A percentile compares a stretch with the other conserved stretches of the same genome.
These are phyloP conservation scores for Albula goreensis DNA, from an alignment of 2,113 vertebrate species.

Conservation along the genomic window DNA sequence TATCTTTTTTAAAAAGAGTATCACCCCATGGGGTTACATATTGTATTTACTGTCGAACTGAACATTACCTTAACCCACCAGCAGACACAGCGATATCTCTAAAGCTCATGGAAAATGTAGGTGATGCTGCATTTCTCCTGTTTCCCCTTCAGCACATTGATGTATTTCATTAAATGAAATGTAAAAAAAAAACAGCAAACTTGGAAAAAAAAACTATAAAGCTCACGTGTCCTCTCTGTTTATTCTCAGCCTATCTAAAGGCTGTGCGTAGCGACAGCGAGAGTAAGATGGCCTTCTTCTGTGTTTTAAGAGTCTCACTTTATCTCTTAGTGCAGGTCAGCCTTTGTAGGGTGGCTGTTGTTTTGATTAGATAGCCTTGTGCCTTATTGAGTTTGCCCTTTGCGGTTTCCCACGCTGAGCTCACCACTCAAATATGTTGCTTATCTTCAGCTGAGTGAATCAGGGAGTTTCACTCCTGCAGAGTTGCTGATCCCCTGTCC, in stretches of 20 bases:
- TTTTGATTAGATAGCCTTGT: slow-evolving; percentile 44
- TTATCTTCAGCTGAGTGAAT: slow-evolving; percentile 28
- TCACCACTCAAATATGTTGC: slow-evolving; percentile 21
- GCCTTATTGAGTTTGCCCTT: slow-evolving; percentile 17
- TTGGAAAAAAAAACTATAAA: neutral
- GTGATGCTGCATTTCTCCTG: neutral
- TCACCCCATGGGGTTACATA: neutral
- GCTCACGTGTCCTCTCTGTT: neutral
- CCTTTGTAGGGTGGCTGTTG: slow-evolving; percentile 28
- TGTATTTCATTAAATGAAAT: neutral
- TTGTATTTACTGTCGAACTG: neutral
- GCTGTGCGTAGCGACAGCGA: neutral
- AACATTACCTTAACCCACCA: neutral
- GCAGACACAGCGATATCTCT: neutral
- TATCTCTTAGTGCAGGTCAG: slow-evolving; percentile 31
- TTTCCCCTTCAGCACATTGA: neutral
- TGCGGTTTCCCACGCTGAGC: slow-evolving; percentile 38
- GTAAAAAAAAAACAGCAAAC: neutral
- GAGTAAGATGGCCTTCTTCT: neutral
- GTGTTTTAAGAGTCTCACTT: neutral
- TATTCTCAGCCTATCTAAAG: neutral
- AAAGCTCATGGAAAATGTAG: neutral
- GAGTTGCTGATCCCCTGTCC: neutral
- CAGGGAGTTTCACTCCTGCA: neutral
- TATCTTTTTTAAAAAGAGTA: neutral